A percentile compares a stretch with the other conserved stretches of the same genome.
phyloP scores from a whole-genome alignment of 2,888 invertebrate genomes.

The Eristalis intricaria region DNA sequence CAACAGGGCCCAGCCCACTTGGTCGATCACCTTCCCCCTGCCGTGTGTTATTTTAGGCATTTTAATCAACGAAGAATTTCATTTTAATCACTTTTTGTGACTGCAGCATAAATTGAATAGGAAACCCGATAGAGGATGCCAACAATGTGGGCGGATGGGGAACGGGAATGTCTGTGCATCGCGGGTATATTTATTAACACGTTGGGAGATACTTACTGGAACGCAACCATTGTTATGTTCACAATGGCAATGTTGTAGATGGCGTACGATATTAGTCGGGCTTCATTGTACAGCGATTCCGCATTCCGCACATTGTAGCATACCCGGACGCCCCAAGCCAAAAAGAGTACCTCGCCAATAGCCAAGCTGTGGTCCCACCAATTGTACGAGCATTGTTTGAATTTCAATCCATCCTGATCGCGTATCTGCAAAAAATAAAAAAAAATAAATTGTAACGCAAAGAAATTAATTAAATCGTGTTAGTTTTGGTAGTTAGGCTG shows the following conservation, averaged over 20 bases:
- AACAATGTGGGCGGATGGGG: constrained; percentile 3
- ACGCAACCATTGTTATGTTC: constrained; percentile 94
- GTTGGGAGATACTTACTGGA: constrained; percentile 89
- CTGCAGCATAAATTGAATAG: constrained; percentile 15
- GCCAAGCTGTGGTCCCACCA: constrained; percentile 98
- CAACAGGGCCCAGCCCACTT: neutral
- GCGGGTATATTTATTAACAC: neutral
- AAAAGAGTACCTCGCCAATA: constrained; percentile 89
- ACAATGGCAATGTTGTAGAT: constrained; percentile 97
- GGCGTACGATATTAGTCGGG: constrained; percentile 94
- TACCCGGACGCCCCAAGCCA: constrained; percentile 92
- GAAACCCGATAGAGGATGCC: constrained; percentile 3
- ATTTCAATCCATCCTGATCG: constrained; percentile 89
- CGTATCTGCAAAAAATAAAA: constrained; percentile 83
- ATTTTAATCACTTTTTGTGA: constrained; percentile 23
- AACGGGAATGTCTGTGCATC: neutral
- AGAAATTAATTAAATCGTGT: neutral
- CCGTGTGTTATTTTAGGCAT: constrained; percentile 18
- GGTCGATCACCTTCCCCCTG: neutral
- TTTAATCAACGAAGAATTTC: constrained; percentile 46
- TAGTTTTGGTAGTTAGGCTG: neutral
- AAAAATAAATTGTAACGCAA: neutral
- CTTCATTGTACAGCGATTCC: constrained; percentile 96
- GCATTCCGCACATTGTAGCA: constrained; percentile 94
- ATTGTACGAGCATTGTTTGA: constrained; percentile 94